A percentile compares a stretch with the other conserved stretches of the same genome.
These are phyloP conservation scores for Lutraria rhynchaena DNA, from an alignment of 1,140 invertebrate genomes.

Conservation along the genomic window DNA sequence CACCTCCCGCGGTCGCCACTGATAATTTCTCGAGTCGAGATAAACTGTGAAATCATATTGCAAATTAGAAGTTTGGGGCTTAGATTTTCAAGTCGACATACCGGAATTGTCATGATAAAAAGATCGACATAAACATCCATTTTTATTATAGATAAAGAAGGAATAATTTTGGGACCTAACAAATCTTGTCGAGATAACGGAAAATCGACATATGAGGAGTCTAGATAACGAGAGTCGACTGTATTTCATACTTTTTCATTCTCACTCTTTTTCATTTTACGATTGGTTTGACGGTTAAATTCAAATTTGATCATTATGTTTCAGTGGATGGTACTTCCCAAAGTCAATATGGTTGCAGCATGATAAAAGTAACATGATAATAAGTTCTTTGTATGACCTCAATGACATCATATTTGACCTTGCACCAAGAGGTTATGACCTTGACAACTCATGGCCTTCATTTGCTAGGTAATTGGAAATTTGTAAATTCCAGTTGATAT, in stretches of 20 bases:
- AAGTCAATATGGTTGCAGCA: conserved; percentile 78
- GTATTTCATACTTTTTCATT: background rate
- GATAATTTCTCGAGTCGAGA: too few species aligned
- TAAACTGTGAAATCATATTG: too few species aligned
- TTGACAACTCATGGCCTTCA: conserved; percentile 83
- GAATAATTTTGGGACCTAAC: too few species aligned
- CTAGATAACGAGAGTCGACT: too few species aligned
- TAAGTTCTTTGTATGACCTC: conserved; percentile 82
- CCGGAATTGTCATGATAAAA: too few species aligned
- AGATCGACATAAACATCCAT: too few species aligned
- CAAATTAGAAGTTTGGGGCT: background rate
- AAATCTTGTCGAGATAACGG: too few species aligned
- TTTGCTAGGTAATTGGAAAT: conserved; percentile 80
- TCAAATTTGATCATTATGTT: conserved; percentile 36
- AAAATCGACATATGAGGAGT: too few species aligned
- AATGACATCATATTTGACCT: conserved; percentile 83
- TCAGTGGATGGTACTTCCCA: conserved; percentile 78
- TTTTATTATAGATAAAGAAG: too few species aligned
- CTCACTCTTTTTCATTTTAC: background rate
- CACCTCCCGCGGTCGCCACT: too few species aligned
- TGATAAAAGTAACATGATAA: conserved; percentile 70
- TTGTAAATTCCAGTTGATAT: too few species aligned
- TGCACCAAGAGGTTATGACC: conserved; percentile 81
- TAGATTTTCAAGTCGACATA: too few species aligned
- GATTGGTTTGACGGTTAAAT: background rate